Conservation (phyloP, 2,888 invertebrate species). For the Minunthozetes semirufus region DNA sequence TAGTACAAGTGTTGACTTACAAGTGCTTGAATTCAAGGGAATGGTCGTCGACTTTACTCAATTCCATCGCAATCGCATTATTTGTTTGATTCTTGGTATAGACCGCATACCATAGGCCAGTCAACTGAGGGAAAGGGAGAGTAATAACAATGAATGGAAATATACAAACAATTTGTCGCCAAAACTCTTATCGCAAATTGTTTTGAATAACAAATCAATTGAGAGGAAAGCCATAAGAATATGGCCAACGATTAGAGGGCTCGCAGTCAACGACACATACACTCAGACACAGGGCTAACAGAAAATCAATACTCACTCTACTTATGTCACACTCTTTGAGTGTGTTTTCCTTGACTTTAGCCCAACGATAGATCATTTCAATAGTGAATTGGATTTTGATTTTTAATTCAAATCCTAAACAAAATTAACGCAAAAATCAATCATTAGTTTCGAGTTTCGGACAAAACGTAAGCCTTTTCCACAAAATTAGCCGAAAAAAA, state of each 20-base stretch:
- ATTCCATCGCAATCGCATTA: neutral
- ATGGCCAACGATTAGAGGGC: neutral
- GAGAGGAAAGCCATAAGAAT: neutral
- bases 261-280: neutral
- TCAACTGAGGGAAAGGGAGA: neutral
- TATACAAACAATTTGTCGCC: neutral
- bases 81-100: neutral
- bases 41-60: neutral
- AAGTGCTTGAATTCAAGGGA: conserved; percentile 12
- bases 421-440: neutral
- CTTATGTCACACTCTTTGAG: conserved; percentile 18
- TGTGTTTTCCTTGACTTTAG: conserved; percentile 17
- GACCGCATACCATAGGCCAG: conserved; percentile 15
- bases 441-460: too few species aligned
- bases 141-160: neutral
- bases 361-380: conserved; percentile 21
- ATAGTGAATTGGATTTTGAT: neutral
- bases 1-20: neutral
- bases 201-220: neutral
- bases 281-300: neutral
- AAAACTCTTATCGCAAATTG: neutral
- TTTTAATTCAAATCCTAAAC: neutral
- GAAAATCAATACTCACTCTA: conserved; percentile 26
- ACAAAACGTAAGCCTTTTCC: too few species aligned
- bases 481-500: too few species aligned